phyloP scores from a whole-genome alignment of 1,140 invertebrate species.

The Rhagoletis pomonella region DNA sequence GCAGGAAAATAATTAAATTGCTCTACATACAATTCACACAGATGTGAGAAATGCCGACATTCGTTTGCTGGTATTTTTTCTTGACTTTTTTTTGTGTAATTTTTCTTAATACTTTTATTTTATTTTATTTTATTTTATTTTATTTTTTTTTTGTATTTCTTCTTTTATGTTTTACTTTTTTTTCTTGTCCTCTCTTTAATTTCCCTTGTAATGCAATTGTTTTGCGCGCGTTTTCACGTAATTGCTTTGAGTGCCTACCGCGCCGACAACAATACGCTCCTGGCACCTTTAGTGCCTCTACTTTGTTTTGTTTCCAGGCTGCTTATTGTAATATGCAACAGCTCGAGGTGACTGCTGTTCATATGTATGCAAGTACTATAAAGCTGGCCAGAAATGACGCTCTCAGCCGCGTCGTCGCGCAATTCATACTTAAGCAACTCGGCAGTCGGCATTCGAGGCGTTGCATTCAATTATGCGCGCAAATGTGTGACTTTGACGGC shows the following conservation, averaged over 20 bases:
- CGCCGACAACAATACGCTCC: not conserved
- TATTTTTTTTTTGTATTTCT: not conserved
- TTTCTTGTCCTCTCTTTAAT: conserved; percentile 2
- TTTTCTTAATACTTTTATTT: not conserved
- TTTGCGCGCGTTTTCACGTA: not conserved
- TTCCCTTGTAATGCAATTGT: not conserved
- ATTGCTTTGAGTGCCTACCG: conserved; percentile 34
- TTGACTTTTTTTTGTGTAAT: not conserved
- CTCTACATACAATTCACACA: not conserved
- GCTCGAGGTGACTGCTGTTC: not conserved
- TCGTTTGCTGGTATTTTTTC: not conserved
- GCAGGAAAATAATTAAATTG: conserved; percentile 30
- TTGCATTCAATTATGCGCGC: conserved; percentile 41
- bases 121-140: not conserved
- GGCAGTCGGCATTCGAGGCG: too few species aligned
- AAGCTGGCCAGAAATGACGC: not conserved
- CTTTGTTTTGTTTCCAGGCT: not conserved
- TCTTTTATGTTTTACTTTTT: not conserved
- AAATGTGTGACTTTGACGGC: conserved; percentile 36
- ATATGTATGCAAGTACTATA: not conserved
- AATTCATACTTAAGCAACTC: too few species aligned
- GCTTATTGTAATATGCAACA: not conserved
- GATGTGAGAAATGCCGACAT: not conserved
- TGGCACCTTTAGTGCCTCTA: not conserved
- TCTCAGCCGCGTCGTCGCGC: not conserved